Base-by-base conservation (phyloP, 1,140 invertebrate genomes). In the Scylla paramamosain region DNA sequence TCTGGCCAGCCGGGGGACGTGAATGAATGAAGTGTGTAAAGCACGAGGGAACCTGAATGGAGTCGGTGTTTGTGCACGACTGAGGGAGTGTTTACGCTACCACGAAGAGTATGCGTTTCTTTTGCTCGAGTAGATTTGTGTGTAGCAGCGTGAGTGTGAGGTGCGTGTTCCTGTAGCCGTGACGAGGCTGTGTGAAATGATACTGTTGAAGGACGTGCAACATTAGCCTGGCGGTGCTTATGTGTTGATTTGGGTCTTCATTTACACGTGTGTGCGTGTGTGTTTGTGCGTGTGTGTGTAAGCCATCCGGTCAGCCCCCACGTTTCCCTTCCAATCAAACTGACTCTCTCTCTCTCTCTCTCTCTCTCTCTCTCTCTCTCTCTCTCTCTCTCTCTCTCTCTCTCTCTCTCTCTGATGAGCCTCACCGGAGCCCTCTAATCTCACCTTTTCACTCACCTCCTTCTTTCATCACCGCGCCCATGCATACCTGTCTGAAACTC, bases 1-100 rank as follows among this genome's bases (percentile, higher is more conserved):
- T 77, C 20, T 77, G 67, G 67, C 67, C 67, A 25, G 67, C 67
- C 67, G 67, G 67, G 67, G n/a, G 67, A 77, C 67, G 20, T 77
- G 67, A 77, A 77, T 77, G 67, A 77, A 77, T n/a, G 67, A 77
- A 77, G 67, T 77, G 67, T 77, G 67, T 77, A 77, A 77, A 77
- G 20, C 67, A 77, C 67, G 67, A 77, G 67, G 67, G 67, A 77
- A 77, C 20, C n/a, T 77, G 67, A 77, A 77, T 77, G 67, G 25
- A n/a, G 20, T 25, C 67, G 16, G 67, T 77, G 67, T 77, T 77
- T 77, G 67, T 77, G 20, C 67, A 77, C 67, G 67, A 77, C 67
- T 77, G 20, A n/a, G 6, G 67, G 25, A 77, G 8, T 77, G 67
- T 77, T 77, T 77, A 77, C 67, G 67, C 67, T 25, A 20, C 67